Base-by-base conservation (phyloP, 2,888 invertebrate genomes). In the Nemoura dubitans region DNA sequence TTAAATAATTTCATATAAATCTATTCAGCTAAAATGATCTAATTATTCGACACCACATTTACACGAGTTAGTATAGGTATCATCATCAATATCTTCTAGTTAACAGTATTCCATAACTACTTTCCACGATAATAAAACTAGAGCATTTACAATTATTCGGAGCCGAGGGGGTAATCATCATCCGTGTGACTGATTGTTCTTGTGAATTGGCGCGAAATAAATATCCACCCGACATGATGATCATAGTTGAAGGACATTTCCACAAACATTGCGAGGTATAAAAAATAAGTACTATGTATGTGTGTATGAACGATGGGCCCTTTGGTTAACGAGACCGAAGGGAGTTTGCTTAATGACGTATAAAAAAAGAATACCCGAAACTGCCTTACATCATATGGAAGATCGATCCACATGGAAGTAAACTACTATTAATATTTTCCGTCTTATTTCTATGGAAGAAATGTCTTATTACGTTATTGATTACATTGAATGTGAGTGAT, bases 251-350 rank as follows among this genome's bases (percentile, higher is more conserved):
- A 27, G 81, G 81, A 30, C 30, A 81, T 85, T 87, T 83, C 82
- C 42, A 85, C 83, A 87, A 85, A 85, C 83, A 42, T 85, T 86
- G 88, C 88, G 88, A 88, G 88, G 88, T 88, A 88, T 86, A 88
- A 88, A 87, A 88, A 88, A 88, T 88, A 88, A 88, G 88, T 88
- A 88, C 88, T 88, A 88, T 87, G 85, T 86, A 84, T 76, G 76
- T 80, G 86, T 7, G 83, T 42, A 42, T 81, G 81, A 81, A 81
- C 29, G 30, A 81, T 29, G 81, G 30, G n/a, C 83, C 30, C 42
- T 30, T 83, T 3, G 42, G 30, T 42, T 36, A 83, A 26, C n/a
- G 26, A 83, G 26, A 83, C 83, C 27, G 29, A 28, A 81, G 81
- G n/a, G 59, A 78, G 5, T 78, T 82, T 82, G 16, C 82, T 82